Conservation (phyloP, 2,113 vertebrate species). For the Pithys albifrons region DNA sequence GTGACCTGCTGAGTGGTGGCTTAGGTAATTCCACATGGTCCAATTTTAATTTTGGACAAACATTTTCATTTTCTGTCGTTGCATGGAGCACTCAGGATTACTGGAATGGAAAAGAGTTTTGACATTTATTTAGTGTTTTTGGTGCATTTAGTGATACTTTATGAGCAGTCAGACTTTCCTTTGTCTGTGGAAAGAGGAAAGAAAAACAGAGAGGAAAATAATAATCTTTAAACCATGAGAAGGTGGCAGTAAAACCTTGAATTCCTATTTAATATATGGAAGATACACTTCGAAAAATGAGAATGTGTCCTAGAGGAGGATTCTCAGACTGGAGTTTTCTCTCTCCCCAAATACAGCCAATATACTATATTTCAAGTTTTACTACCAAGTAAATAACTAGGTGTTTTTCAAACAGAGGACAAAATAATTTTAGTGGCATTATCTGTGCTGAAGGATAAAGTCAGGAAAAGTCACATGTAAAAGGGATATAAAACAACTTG, state of each 20-base stretch:
- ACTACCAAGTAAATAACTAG: background rate
- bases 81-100: rapidly evolving
- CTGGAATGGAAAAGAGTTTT: background rate
- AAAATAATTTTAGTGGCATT: background rate
- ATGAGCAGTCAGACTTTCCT: background rate
- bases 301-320: background rate
- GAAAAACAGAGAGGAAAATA: background rate
- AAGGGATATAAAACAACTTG: background rate
- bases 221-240: background rate
- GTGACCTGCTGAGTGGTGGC: background rate
- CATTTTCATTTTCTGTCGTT: background rate
- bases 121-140: background rate
- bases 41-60: background rate
- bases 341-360: background rate
- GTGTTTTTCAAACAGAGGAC: background rate
- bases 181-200: background rate
- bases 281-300: background rate
- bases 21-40: background rate
- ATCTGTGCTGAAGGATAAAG: background rate
- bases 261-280: background rate
- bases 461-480: background rate
- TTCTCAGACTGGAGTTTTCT: background rate
- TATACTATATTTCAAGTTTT: background rate
- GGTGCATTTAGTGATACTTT: background rate
- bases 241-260: background rate